These are phyloP conservation scores for Tamias sibiricus DNA, from an alignment of 2,113 vertebrate species.

Conservation along the genomic window DNA sequence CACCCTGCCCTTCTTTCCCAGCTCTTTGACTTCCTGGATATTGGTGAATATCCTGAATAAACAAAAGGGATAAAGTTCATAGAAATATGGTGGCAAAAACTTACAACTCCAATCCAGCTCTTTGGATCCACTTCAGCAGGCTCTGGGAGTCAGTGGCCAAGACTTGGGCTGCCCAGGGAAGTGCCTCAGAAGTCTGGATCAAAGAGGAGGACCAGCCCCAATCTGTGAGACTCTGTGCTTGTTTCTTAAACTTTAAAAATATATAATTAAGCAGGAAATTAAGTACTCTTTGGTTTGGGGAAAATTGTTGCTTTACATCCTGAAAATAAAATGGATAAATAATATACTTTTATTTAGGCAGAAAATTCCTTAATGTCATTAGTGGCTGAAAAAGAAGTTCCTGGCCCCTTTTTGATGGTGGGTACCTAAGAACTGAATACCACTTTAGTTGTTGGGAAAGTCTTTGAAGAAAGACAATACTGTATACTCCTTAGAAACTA, in stretches of 20 bases:
- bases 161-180: neutral
- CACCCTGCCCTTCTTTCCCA: conserved; percentile 31
- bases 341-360: conserved; percentile 30
- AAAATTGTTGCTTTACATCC: conserved; percentile 23
- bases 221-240: neutral
- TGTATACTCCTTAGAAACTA: neutral
- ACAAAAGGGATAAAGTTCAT: conserved; percentile 60
- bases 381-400: neutral
- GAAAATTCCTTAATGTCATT: conserved; percentile 17
- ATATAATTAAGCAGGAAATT: conserved; percentile 11
- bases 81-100: conserved; percentile 42
- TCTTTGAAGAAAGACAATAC: conserved; percentile 8
- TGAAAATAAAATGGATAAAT: conserved; percentile 30
- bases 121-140: neutral
- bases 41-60: conserved; percentile 25
- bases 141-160: neutral
- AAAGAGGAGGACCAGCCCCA: neutral
- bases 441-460: neutral
- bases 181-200: conserved; percentile 19
- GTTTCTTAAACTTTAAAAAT: neutral
- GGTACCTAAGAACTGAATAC: neutral
- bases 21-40: conserved; percentile 44
- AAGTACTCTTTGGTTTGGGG: neutral
- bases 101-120: neutral
- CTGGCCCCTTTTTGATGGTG: neutral